Conservation (phyloP, 2,113 vertebrate genomes). For the Laterallus jamaicensis region DNA sequence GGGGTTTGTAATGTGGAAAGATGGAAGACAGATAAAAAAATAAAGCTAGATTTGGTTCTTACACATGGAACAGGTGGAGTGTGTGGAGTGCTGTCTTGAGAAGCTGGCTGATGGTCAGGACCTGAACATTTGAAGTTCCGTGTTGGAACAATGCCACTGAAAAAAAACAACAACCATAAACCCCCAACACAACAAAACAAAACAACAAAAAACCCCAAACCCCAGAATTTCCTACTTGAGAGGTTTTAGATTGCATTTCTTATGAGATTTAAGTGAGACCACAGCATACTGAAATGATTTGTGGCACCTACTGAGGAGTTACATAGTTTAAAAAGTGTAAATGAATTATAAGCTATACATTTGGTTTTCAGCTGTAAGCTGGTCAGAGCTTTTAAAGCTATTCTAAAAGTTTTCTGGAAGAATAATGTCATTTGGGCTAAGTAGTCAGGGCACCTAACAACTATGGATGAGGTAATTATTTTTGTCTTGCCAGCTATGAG, state of each 20-base stretch:
- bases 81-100: background rate
- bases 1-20: background rate
- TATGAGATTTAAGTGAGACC: background rate
- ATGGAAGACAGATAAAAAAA: background rate
- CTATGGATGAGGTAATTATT: background rate
- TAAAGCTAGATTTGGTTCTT: background rate
- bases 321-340: background rate
- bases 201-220: too few relatives aligned
- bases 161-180: background rate
- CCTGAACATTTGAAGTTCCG: background rate
- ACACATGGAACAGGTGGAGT: background rate
- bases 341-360: background rate
- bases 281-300: background rate
- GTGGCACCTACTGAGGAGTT: background rate
- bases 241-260: background rate
- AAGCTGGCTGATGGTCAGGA: background rate
- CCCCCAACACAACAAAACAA: too few relatives aligned
- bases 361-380: background rate
- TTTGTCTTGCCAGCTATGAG: background rate
- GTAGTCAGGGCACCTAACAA: background rate
- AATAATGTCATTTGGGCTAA: background rate
- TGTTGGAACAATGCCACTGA: background rate
- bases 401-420: conserved; percentile 1
- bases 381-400: background rate
- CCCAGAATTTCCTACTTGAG: background rate